Evolutionary conservation across 2,113 vertebrate genomes (phyloP), one percentile per base, ranked within the genome.

Genomic region (western clawed frog (Xenopus tropicalis)): DNA sequence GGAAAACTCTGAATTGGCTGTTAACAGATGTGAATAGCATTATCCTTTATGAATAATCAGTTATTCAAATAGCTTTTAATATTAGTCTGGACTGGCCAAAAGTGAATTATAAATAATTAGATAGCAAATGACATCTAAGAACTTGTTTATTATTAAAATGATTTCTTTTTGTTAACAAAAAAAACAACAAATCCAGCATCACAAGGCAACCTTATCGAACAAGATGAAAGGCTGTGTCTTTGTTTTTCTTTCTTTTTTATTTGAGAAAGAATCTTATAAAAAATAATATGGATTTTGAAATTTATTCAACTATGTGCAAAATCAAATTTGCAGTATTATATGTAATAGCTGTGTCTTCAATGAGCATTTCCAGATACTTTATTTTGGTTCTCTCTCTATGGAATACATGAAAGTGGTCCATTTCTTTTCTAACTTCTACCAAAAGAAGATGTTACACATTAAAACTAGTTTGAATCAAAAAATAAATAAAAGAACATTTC

Each of bases 11-110:
- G 42, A 57, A 37, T 56, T 57, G 66, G 25, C 66, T 52, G 25
- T 17, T 69, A 19, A 37, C 66, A 56, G 23, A 57, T 37, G 25
- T 69, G 24, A 25, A 48, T 23, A 51, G 17, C 51, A 64, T 73
- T 66, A 58, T 57, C 48, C 48, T 48, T 54, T 37, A 56, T 43
- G 59, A 71, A 66, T 58, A 73, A 37, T 57, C 71, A 57, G 57
- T 64, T 61, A 70, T 61, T 61, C 48, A 56, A 56, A 72, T 66
- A 14, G 43, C 43, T 25, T 6, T 19, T 51, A 44, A 73, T 22
- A 57, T 66, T 57, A 43, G 57, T 66, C 20, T 16, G 16, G 20
- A 14, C 24, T 10, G 21, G 37, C 57, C n/a, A 52, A 73, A 51
- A 48, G 59, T 51, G 51, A 57, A 23, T n/a, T 37, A 5, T 42